Base-by-base conservation (phyloP, 1,140 invertebrate genomes). In the Zelostemma sp. region DNA sequence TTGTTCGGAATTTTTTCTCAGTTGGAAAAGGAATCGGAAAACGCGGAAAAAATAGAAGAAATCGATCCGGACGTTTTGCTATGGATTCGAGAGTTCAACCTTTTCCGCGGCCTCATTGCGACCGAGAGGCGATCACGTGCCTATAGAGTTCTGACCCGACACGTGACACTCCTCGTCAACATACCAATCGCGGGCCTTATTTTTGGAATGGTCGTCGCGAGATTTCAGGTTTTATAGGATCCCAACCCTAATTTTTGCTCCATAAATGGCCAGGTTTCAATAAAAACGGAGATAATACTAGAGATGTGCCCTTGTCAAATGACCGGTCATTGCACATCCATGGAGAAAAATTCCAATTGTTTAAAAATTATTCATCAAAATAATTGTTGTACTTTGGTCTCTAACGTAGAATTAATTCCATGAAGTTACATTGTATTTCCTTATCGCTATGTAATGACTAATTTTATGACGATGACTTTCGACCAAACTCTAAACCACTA, bases 71-170 rank as follows among this genome's bases (percentile, higher is more conserved):
- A 31, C 43, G 38, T 67, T 53, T 38, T 54, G 58, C 56, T 53
- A 2, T 72, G 76, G 73, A 68, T 78, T 53, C 48, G 58, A 31
- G 58, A 75, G 21, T 79, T 69, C 62, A 76, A 79, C 51, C 40
- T 67, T 49, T 62, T 59, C 40, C 55, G 59, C 11, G 60, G 61
- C 11, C 40, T 59, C 14, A 48, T 66, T 40, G 61, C 41, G 1
- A 15, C 18, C 2, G 47, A 41, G 17, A 54, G 12, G 50, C 59
- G 61, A 64, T 54, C 56, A 28, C 33, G 53, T 53, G 31, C 48
- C 8, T 21, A 54, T 14, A 17, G 40, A 28, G 14, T 41, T 62
- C 17, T 18, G 33, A 48, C 41, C 21, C 43, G 38, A 41, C 53
- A 47, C 51, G 15, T 59, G 40, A 45, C 51, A 58, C 18, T 28